These are phyloP conservation scores for Neoniphon sammara DNA, from an alignment of 2,797 vertebrate genomes.

Conservation along the genomic window DNA sequence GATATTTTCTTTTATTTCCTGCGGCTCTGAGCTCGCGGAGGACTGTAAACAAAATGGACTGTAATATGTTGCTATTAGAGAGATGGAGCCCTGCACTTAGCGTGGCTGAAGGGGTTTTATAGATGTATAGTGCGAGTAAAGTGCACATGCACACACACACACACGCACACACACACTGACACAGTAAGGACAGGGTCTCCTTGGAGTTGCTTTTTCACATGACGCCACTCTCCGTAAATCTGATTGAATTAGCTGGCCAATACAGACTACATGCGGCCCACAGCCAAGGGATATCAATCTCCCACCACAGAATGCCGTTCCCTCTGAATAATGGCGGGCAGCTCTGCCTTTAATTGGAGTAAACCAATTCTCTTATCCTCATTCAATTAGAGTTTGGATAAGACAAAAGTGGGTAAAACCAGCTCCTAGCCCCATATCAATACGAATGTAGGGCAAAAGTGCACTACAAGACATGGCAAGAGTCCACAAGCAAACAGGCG, in stretches of 20 bases:
- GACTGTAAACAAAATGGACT: conserved; percentile 68
- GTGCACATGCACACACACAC: conserved; percentile 22
- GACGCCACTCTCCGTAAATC: conserved; percentile 84
- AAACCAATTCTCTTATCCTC: conserved; percentile 80
- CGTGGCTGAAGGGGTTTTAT: conserved; percentile 73
- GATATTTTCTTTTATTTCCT: conserved; percentile 46
- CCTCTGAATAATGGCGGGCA: conserved; percentile 75
- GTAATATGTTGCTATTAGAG: conserved; percentile 73
- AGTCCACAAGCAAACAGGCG: conserved; percentile 12
- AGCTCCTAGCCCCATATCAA: conserved; percentile 46
- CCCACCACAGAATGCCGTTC: conserved; percentile 70
- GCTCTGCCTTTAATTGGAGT: conserved; percentile 79
- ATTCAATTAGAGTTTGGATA: conserved; percentile 80
- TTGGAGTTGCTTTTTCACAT: conserved; percentile 79
- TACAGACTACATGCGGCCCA: conserved; percentile 77
- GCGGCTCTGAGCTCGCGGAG: conserved; percentile 34
- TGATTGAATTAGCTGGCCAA: conserved; percentile 83
- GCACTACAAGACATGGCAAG: conserved; percentile 28
- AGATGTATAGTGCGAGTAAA: conserved; percentile 68
- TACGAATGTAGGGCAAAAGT: conserved; percentile 63
- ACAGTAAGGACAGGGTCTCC: conserved; percentile 77
- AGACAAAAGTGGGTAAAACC: conserved; percentile 61
- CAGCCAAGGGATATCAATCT: conserved; percentile 83
- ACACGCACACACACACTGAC: conserved; percentile 37
- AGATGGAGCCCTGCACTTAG: conserved; percentile 80